Percentiles rank a stretch among this genome's conserved stretches.
These are phyloP conservation scores for Odontophorus gujanensis DNA, from an alignment of 2,113 vertebrate genomes.

Conservation along the genomic window DNA sequence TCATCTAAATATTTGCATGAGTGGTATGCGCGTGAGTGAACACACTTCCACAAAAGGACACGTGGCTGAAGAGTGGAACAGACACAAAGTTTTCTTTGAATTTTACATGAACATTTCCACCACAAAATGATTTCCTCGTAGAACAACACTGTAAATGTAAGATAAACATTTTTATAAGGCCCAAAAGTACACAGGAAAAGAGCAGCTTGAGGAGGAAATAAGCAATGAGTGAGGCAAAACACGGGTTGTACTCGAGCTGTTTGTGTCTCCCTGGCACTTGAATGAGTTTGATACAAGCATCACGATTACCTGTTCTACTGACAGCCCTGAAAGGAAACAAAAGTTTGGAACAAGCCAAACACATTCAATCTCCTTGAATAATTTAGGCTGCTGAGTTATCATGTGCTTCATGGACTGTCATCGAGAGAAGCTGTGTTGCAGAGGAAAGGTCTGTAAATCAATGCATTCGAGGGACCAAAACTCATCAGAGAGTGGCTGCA, in stretches of 20 bases:
- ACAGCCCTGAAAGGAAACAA: conserved; percentile 50
- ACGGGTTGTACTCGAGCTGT: not conserved
- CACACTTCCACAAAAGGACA: not conserved
- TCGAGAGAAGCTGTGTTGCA: not conserved
- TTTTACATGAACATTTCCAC: not conserved
- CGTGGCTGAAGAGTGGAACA: not conserved
- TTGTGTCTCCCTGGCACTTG: not conserved
- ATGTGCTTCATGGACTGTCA: conserved; percentile 32
- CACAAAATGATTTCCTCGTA: not conserved
- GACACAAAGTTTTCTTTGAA: not conserved
- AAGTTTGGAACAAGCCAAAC: conserved; percentile 60
- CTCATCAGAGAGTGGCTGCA: not conserved
- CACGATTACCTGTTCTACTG: conserved; percentile 41
- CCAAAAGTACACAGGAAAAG: not conserved
- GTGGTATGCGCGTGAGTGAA: conserved; percentile 1
- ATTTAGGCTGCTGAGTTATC: conserved; percentile 62
- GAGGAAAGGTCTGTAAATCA: conserved; percentile 50
- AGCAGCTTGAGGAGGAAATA: not conserved
- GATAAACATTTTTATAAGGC: not conserved
- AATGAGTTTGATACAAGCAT: conserved; percentile 9
- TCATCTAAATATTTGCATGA: conserved; percentile 24
- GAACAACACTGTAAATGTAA: not conserved
- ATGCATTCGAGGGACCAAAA: conserved; percentile 18
- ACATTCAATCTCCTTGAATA: conserved; percentile 59
- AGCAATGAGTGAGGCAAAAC: not conserved